phyloP scores from a whole-genome alignment of 1,140 invertebrate genomes.

The Cherax quadricarinatus region DNA sequence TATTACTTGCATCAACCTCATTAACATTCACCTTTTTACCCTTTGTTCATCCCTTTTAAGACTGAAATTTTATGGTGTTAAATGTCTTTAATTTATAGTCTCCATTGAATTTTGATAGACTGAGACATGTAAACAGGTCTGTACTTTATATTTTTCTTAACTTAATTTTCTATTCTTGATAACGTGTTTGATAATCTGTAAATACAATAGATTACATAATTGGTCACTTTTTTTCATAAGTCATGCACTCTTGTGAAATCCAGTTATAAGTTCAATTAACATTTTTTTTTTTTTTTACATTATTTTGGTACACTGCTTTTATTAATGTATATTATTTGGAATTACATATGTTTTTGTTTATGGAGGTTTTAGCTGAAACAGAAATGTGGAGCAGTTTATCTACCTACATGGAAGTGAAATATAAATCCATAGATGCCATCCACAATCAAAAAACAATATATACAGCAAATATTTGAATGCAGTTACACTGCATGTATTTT shows the following conservation, averaged over 20 bases:
- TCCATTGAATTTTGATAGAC: background rate
- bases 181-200: background rate
- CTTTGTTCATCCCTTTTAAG: background rate
- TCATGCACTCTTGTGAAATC: too few relatives aligned
- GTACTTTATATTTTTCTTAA: background rate
- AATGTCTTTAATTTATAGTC: background rate
- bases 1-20: background rate
- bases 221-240: background rate
- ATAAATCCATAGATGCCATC: background rate
- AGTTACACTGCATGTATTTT: background rate
- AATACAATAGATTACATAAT: background rate
- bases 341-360: too few relatives aligned
- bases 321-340: too few relatives aligned
- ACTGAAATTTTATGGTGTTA: background rate
- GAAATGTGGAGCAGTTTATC: background rate
- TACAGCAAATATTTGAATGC: background rate
- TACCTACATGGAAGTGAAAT: background rate
- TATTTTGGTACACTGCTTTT: too few relatives aligned
- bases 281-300: too few relatives aligned
- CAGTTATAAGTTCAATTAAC: too few relatives aligned
- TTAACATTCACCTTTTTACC: background rate
- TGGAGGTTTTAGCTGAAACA: background rate
- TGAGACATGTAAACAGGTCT: background rate
- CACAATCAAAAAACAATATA: background rate
- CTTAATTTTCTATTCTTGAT: background rate